Percentiles rank a stretch among this genome's conserved stretches.
Evolutionary conservation across 2,888 invertebrate species (phyloP).

Genomic region (Flabesymbios commensalis): DNA sequence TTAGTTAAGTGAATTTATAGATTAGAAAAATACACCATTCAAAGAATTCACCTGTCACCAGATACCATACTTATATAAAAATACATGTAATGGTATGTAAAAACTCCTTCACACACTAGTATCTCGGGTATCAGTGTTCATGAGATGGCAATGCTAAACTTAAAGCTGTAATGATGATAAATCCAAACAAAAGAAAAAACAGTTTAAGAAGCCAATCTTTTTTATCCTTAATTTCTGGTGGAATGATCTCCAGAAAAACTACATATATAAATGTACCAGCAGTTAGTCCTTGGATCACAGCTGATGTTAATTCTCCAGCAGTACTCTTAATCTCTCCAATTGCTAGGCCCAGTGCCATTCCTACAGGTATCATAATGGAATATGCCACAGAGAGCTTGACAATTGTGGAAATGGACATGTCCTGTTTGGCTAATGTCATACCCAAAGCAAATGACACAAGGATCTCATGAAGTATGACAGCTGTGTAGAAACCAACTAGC

Average conservation of each 20-base stretch:
- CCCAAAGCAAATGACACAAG: constrained; percentile 55
- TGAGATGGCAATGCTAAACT: constrained; percentile 16
- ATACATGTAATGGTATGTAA: no score
- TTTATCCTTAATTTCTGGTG: constrained; percentile 34
- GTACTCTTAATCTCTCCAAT: constrained; percentile 36
- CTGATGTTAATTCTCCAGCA: constrained; percentile 46
- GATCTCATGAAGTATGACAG: constrained; percentile 54
- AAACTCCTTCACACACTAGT: no score
- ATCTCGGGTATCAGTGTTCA: no score
- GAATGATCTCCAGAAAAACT: constrained; percentile 55
- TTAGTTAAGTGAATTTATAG: no score
- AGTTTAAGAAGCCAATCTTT: constrained; percentile 38
- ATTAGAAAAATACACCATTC: no score
- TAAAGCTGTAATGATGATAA: constrained; percentile 29
- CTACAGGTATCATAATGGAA: constrained; percentile 52
- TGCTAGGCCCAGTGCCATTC: constrained; percentile 49
- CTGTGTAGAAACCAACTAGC: constrained; percentile 47
- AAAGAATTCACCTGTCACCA: no score
- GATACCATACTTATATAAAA: no score
- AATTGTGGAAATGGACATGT: constrained; percentile 36
- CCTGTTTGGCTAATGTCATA: constrained; percentile 47
- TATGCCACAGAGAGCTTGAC: constrained; percentile 45
- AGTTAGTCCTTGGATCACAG: constrained; percentile 51
- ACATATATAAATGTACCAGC: constrained; percentile 59
- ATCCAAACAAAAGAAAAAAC: constrained; percentile 43